Evolutionary conservation across 2,113 vertebrate genomes (phyloP), one percentile per base, ranked within the genome.

Genomic region (Chloropsis hardwickii): DNA sequence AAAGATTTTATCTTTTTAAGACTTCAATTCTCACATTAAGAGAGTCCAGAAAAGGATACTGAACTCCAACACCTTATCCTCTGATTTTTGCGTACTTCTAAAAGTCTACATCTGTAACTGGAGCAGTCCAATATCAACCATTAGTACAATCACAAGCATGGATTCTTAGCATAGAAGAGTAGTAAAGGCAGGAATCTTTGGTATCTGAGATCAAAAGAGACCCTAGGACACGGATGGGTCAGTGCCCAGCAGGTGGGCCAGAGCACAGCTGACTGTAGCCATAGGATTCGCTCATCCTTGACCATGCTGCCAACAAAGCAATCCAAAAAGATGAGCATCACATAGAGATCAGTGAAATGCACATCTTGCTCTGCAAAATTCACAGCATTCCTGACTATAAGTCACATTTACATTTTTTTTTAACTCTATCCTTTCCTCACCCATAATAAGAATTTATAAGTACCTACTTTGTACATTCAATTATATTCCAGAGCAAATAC

Each of bases 181-280:
- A 86, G 22, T 39, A 90, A 89, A 87, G 37, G 53, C 60, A 92
- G 73, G 94, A 97, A 95, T 95, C 62, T 89, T 39, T 76, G 91
- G 84, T 35, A 95, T 95, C 87, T 17, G 10, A 76, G 86, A 92
- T 95, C 86, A 95, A 91, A 96, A 37, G 84, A 89, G 77, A 67
- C 18, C 40, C 3, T 1, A 81, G 11, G 4, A 67, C 71, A 91
- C 45, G 81, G 57, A 50, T 11, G 53, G 89, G 76, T 81, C 90
- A 95, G 77, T 29, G 62, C 88, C 13, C 93, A 96, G 94, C 94
- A 93, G 90, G 95, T 90, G 94, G 86, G 89, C 58, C 33, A n/a
- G 72, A 57, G 81, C 76, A 78, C 81, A 94, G 87, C 89, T 94
- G 81, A 88, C 51, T 29, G 58, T 79, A 91, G 78, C 57, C 64